These are phyloP conservation scores for Pseudopodoces humilis DNA, from an alignment of 2,113 vertebrate species.

Conservation along the genomic window DNA sequence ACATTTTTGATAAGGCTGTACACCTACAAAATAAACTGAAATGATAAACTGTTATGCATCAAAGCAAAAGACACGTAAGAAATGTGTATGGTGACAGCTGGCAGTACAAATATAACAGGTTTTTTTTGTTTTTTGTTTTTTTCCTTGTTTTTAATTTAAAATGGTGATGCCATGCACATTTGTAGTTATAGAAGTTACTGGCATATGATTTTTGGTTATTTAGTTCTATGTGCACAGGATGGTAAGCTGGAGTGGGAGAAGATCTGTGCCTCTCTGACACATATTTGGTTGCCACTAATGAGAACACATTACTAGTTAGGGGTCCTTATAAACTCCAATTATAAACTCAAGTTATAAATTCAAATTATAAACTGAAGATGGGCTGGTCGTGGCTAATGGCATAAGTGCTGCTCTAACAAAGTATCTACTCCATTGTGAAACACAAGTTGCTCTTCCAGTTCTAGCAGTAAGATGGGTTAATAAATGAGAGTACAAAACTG, in stretches of 20 bases:
- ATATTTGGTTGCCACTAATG: background rate
- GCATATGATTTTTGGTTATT: background rate
- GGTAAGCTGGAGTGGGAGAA: background rate
- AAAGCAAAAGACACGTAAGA: background rate
- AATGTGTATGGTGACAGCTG: background rate
- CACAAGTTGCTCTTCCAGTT: background rate
- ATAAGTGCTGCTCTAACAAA: background rate
- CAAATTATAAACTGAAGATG: background rate
- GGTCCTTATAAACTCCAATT: background rate
- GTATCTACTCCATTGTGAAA: background rate
- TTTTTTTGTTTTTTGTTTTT: background rate
- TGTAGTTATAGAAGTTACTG: background rate
- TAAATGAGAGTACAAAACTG: background rate
- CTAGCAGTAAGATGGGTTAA: background rate
- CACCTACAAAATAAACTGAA: background rate
- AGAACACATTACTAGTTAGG: background rate
- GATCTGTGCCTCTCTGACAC: background rate
- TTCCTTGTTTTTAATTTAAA: background rate
- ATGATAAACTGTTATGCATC: background rate
- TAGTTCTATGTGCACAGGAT: background rate
- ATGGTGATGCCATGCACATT: background rate
- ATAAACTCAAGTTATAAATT: too few relatives aligned
- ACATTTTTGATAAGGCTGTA: rapidly evolving
- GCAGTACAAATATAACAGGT: background rate
- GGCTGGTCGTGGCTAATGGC: background rate